Conservation (phyloP, 2,113 vertebrate genomes). For the Danio rerio region GRCz12tu NC_133182.1:30186001-30186500, state of each 20-base stretch:
- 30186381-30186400: neutral
- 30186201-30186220: conserved; percentile 32
- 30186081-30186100: conserved; percentile 41
- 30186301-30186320: neutral
- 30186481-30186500: neutral
- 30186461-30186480: neutral
- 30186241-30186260: neutral
- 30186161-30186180: neutral
- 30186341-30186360: neutral
- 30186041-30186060: conserved; percentile 27
- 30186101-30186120: conserved; percentile 4
- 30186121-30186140: conserved; percentile 66
- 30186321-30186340: neutral
- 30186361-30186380: neutral
- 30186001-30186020: conserved; percentile 2
- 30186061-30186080: conserved; percentile 59
- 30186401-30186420: neutral
- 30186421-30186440: neutral
- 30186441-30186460: neutral
- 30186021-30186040: conserved; percentile 12
- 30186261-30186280: neutral
- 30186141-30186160: conserved; percentile 49
- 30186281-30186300: neutral
- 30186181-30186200: conserved; percentile 4
- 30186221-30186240: conserved; percentile 39